phyloP scores from a whole-genome alignment of 2,113 vertebrate species.

The Anguilla japonica region DNA sequence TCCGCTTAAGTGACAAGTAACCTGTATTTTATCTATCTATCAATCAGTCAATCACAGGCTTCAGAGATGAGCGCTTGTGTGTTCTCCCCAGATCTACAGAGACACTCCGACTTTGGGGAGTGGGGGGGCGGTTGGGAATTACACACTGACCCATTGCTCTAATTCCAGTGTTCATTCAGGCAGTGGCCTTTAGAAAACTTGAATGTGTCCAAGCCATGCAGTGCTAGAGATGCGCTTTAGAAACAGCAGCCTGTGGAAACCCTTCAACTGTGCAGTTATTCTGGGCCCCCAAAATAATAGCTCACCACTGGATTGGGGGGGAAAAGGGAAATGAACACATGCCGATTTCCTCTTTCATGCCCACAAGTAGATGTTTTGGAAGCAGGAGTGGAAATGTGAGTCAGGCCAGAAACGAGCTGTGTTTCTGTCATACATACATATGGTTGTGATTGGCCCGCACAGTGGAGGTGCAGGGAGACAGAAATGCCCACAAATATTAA shows the following conservation, averaged over 20 bases:
- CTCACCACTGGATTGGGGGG: conserved; percentile 41
- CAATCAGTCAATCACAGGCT: too few species aligned
- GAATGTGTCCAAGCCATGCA: background rate
- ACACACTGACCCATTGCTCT: background rate
- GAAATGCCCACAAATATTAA: background rate
- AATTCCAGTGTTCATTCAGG: background rate
- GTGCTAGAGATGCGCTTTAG: background rate
- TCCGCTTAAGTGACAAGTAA: too few species aligned
- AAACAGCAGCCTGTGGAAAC: background rate
- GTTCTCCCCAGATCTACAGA: too few species aligned
- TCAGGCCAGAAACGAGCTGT: conserved; percentile 38
- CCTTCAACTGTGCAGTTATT: conserved; percentile 37
- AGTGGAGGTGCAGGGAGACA: background rate
- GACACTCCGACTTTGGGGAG: too few species aligned
- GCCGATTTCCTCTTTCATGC: conserved; percentile 39
- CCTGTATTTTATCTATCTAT: too few species aligned
- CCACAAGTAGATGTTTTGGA: conserved; percentile 49
- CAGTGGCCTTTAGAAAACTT: background rate
- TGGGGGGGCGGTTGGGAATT: too few species aligned
- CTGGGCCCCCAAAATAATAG: conserved; percentile 42
- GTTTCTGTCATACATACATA: conserved; percentile 41
- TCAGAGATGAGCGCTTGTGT: too few species aligned
- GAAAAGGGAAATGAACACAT: conserved; percentile 29
- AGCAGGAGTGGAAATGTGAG: conserved; percentile 43
- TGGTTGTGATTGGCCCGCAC: conserved; percentile 58